These are phyloP conservation scores for Eupithecia vulgata DNA, from an alignment of 2,888 invertebrate genomes.

Conservation along the genomic window DNA sequence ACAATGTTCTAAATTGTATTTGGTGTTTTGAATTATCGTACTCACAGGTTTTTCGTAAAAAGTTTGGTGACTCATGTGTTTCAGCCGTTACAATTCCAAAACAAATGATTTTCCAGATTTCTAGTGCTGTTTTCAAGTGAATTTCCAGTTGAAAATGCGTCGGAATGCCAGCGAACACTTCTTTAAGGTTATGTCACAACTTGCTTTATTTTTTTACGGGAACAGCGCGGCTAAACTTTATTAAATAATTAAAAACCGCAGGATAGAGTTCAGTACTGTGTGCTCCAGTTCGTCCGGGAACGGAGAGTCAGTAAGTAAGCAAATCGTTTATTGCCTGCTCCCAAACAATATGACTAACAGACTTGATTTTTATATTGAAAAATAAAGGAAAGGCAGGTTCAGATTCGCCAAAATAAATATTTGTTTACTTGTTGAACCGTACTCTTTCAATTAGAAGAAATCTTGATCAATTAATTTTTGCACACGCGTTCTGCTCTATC, in stretches of 20 bases:
- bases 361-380: no score
- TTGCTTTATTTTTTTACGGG: not conserved
- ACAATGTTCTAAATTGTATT: not conserved
- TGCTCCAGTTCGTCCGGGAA: not conserved
- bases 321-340: no score
- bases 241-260: conserved; percentile 1
- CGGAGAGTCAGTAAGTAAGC: no score
- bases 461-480: no score
- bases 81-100: conserved; percentile 1
- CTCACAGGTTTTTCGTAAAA: not conserved
- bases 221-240: not conserved
- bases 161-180: not conserved
- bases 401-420: no score
- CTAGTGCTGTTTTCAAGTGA: not conserved
- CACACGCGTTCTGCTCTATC: no score
- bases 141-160: not conserved
- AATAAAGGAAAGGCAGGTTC: no score
- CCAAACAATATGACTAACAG: no score
- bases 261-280: not conserved
- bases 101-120: not conserved
- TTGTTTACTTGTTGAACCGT: no score
- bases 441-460: no score
- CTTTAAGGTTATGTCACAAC: not conserved
- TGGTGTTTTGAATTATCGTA: not conserved
- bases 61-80: not conserved